Conservation (phyloP, 2,113 vertebrate genomes). For the Haemorhous mexicanus region DNA sequence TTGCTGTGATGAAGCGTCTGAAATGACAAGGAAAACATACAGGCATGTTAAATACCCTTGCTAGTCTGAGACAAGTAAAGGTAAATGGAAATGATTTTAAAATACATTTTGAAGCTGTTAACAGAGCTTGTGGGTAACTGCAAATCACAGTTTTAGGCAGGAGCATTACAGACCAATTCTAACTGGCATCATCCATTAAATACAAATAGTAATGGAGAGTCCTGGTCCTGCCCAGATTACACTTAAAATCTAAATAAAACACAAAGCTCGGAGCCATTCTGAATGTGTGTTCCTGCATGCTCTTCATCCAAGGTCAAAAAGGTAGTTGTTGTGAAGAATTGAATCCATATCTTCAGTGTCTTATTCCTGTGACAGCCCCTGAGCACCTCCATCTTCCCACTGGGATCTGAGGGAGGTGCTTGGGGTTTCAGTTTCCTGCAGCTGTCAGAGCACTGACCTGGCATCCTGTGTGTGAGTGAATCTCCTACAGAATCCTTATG, state of each 20-base stretch:
- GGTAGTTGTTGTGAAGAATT: not conserved
- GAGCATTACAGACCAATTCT: not conserved
- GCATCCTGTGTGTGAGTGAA: not conserved
- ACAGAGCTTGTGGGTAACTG: not conserved
- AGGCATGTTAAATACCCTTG: slow-evolving; percentile 2
- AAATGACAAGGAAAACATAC: slow-evolving; percentile 42
- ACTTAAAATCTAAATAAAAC: not conserved
- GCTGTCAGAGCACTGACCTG: not conserved
- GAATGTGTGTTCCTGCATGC: not conserved
- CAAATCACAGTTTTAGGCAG: slow-evolving; percentile 6
- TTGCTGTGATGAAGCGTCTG: slow-evolving; percentile 14
- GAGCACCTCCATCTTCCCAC: not conserved
- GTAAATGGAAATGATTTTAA: slow-evolving; percentile 14
- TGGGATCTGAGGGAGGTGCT: not conserved
- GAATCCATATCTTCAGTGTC: not conserved
- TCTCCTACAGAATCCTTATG: not conserved
- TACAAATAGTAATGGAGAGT: not conserved
- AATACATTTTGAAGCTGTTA: slow-evolving; percentile 22
- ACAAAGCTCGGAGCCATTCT: not conserved
- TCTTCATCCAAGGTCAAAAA: not conserved
- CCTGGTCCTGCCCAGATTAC: not conserved
- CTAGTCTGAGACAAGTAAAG: not conserved
- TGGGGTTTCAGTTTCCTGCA: not conserved
- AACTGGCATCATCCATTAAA: not conserved
- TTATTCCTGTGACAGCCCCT: not conserved